phyloP scores from a whole-genome alignment of 2,113 vertebrate species.

The Amphilophus citrinellus region DNA sequence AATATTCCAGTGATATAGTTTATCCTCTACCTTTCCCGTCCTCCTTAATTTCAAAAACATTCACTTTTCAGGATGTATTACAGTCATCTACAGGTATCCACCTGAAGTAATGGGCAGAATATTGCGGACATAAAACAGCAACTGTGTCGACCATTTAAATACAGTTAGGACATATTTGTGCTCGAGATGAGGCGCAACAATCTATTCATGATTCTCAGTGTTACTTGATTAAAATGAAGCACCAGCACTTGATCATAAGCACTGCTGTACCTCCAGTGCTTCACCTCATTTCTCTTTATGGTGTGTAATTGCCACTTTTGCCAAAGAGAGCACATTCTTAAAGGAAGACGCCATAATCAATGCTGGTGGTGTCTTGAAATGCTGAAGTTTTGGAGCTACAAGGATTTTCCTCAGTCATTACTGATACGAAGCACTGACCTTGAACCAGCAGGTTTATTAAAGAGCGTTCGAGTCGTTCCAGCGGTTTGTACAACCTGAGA shows the following conservation, averaged over 20 bases:
- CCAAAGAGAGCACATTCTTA: background rate
- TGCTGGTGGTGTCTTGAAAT: background rate
- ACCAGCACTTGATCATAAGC: background rate
- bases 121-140: background rate
- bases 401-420: background rate
- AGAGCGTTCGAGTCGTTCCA: background rate
- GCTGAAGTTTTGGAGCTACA: background rate
- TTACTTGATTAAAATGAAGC: conserved; percentile 8
- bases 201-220: background rate
- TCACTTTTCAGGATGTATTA: conserved; percentile 1
- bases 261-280: background rate
- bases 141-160: background rate
- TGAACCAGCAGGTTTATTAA: background rate
- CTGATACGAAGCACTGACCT: conserved; percentile 7
- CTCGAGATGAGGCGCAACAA: conserved; percentile 6
- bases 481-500: conserved; percentile 21
- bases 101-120: background rate
- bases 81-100: conserved; percentile 2
- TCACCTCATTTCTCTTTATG: background rate
- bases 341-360: background rate
- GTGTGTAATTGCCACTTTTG: conserved; percentile 26
- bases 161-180: background rate
- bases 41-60: background rate
- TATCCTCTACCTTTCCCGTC: background rate
- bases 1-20: conserved; percentile 66